Base-by-base conservation (phyloP, 1,140 invertebrate genomes). In the Hypothenemus hampei region DNA sequence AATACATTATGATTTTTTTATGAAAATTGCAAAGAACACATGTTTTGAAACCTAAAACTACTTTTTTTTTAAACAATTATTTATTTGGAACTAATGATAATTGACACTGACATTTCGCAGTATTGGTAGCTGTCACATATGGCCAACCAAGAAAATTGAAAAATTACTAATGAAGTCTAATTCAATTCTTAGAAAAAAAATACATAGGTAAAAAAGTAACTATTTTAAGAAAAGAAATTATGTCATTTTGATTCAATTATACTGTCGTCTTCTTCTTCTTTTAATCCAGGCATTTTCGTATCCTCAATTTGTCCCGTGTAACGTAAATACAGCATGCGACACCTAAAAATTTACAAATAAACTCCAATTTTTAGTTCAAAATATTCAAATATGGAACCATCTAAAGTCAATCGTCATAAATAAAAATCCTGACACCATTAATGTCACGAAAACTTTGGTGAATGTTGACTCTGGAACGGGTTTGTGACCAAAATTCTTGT, bases 401-500 rank as follows among this genome's bases (percentile, higher is more conserved):
- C 68, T 63, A 67, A 69, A 78, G 62, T 79, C 70, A 21, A 77
- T 31, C 4, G 62, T 39, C 2, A 60, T 58, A 15, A 66, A 47
- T 6, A 75, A 1, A 21, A 77, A 66, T 0, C 61, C 13, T 3
- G 59, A 18, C 0, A 70, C 23, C 10, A 79, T 37, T 16, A 77
- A 56, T 2, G 61, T 51, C 41, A 72, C 71, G 40, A 67, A 79
- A 21, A 70, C 57, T 59, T 69, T 74, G 0, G 74, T 72, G 10
- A 75, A 18, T 16, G 16, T 52, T 0, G 75, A 65, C 2, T 61
- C 62, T 31, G 57, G 62, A 31, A 71, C 63, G 15, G 68, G 62
- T 52, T 73, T 72, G 57, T 81, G 79, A 1, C 78, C 78, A 66
- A 81, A 81, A 59, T 78, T 75, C 61, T 77, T 79, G 58, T 77